Conservation (phyloP, 2,888 invertebrate species). For the Drosophila affinis region DNA sequence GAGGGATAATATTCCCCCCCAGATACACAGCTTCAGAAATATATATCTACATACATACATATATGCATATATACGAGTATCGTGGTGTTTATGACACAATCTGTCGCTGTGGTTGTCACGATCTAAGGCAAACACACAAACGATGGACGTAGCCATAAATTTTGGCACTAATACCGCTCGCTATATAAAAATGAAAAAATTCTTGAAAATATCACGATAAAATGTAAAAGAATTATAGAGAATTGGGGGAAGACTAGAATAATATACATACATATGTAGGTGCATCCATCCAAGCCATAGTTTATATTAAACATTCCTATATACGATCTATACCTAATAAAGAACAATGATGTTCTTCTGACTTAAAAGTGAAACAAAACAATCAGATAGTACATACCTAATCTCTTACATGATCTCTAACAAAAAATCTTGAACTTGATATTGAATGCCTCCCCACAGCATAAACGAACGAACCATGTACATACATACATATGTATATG, state of each 20-base stretch:
- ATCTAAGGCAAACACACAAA: slow-evolving; percentile 29
- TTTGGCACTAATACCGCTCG: slow-evolving; percentile 62
- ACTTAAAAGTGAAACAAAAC: slow-evolving; percentile 20
- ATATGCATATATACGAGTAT: slow-evolving; percentile 6
- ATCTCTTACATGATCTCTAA: slow-evolving; percentile 26
- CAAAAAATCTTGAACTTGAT: slow-evolving; percentile 72
- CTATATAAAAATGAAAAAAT: slow-evolving; percentile 30
- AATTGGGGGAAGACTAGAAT: slow-evolving; percentile 6
- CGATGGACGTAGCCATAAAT: slow-evolving; percentile 21
- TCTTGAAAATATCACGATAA: slow-evolving; percentile 28
- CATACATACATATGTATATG: slow-evolving; percentile 18
- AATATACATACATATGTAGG: neutral
- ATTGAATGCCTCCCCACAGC: slow-evolving; percentile 43
- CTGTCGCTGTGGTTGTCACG: slow-evolving; percentile 42
- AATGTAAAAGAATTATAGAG: slow-evolving; percentile 30
- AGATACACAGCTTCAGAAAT: neutral
- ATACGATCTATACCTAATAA: neutral
- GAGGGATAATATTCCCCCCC: neutral
- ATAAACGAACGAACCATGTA: slow-evolving; percentile 15
- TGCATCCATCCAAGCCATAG: neutral
- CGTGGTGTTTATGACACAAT: slow-evolving; percentile 12
- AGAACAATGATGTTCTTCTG: neutral
- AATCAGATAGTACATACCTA: slow-evolving; percentile 1
- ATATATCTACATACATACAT: slow-evolving; percentile 7
- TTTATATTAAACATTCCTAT: no score